Base-by-base conservation (phyloP, 2,888 invertebrate species). In the Hypselothyrea guttata region DNA sequence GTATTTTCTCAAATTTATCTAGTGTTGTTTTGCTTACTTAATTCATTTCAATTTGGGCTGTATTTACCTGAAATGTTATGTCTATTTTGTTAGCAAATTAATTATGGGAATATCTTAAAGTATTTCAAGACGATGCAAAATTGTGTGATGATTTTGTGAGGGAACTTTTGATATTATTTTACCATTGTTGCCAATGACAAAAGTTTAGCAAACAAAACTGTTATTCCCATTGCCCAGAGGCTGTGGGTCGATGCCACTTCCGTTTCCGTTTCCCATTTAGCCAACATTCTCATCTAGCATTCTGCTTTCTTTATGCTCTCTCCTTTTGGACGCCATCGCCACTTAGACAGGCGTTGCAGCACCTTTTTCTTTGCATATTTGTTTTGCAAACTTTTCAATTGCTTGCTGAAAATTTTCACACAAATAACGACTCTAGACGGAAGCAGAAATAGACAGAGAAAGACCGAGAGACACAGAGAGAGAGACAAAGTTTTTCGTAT, bases 361-460 rank as follows among this genome's bases (percentile, higher is more conserved):
- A 82, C 82, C 82, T 78, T 75, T 78, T 78, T 73, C 82, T 82
- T 79, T 78, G 82, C 71, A 78, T 79, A 82, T 79, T 82, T 75
- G 82, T 82, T 82, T 71, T 73, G 57, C 64, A 61, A 79, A 82
- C 79, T 79, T 82, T 69, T 65, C 82, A 69, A 78, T 71, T 78
- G 75, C 82, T 73, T 63, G 61, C 72, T 63, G 69, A 69, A 22
- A 22, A 70, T 67, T 64, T 65, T 72, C 70, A 62, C 67, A 60
- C 78, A 75, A 61, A 75, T 54, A 74, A 45, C 45, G 34, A 47
- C 30, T 37, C 28, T 38, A 35, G 37, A 35, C 3, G 40, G 4
- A 7, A 42, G 40, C 1, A 34, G 34, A 13, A 34, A 12, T 38
- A 31, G 49, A 13, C 27, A 42, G 40, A 28, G 45, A 33, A 12